phyloP scores from a whole-genome alignment of 2,797 vertebrate genomes.

The Oreochromis grahami region DNA sequence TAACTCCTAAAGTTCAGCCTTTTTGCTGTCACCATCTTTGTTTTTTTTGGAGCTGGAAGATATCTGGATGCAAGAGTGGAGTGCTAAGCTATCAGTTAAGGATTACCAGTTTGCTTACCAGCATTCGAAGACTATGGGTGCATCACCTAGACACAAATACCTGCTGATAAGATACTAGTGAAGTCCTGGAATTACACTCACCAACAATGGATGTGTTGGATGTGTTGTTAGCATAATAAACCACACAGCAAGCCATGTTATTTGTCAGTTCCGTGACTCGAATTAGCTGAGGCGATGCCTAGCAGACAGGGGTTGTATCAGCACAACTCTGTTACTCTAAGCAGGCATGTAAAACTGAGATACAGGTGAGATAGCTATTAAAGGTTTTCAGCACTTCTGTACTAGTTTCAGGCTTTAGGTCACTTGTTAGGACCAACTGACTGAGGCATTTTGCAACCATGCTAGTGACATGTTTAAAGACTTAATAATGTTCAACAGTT shows the following conservation, averaged over 20 bases:
- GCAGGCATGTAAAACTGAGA: background rate
- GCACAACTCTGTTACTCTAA: background rate
- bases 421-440: background rate
- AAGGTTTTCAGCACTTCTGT: background rate
- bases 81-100: background rate
- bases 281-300: background rate
- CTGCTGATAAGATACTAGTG: background rate
- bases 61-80: background rate
- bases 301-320: accelerated
- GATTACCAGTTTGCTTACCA: background rate
- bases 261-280: background rate
- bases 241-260: background rate
- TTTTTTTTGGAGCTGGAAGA: background rate
- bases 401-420: background rate
- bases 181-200: background rate
- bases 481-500: background rate
- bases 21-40: background rate
- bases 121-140: background rate
- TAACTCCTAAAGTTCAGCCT: background rate
- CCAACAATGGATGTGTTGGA: background rate
- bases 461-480: background rate
- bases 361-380: background rate
- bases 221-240: background rate
- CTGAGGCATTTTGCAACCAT: background rate
- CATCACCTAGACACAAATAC: background rate